Evolutionary conservation across 2,113 vertebrate genomes (phyloP).

Genomic region (Tricholaema leucomelas): DNA sequence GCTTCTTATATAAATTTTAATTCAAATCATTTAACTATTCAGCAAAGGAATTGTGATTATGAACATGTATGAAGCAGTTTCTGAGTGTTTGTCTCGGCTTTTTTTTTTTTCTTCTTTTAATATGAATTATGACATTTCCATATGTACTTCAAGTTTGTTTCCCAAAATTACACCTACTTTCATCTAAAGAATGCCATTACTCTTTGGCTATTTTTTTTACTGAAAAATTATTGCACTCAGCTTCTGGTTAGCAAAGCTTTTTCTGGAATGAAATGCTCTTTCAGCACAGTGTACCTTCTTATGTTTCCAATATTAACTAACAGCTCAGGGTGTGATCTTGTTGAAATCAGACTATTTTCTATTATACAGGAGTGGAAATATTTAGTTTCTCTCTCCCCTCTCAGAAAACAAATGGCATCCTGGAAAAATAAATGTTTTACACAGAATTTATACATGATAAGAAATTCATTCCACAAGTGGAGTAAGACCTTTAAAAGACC

Average conservation of each 20-base stretch:
- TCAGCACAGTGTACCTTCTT: constrained; percentile 25
- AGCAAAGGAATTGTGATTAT: not conserved
- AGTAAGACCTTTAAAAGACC: constrained; percentile 81
- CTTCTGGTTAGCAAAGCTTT: constrained; percentile 33
- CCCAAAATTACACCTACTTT: not conserved
- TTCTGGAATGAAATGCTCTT: constrained; percentile 46
- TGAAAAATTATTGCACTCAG: not conserved
- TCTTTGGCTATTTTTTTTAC: not conserved
- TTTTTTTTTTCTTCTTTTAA: not conserved
- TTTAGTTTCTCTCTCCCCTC: constrained; percentile 50
- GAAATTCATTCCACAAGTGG: constrained; percentile 81
- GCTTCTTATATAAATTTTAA: not conserved
- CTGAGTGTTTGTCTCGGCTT: not conserved
- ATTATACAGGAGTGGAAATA: constrained; percentile 54
- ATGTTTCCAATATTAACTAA: constrained; percentile 51
- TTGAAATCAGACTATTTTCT: constrained; percentile 61
- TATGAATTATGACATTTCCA: not conserved
- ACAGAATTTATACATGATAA: constrained; percentile 74
- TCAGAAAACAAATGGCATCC: constrained; percentile 68
- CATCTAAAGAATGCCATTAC: not conserved
- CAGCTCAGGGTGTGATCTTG: constrained; percentile 36
- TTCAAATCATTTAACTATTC: not conserved
- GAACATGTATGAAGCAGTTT: not conserved
- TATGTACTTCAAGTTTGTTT: not conserved
- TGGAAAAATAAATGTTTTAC: constrained; percentile 55